These are phyloP conservation scores for Leptopterna dolabrata DNA, from an alignment of 2,888 invertebrate genomes.

Conservation along the genomic window DNA sequence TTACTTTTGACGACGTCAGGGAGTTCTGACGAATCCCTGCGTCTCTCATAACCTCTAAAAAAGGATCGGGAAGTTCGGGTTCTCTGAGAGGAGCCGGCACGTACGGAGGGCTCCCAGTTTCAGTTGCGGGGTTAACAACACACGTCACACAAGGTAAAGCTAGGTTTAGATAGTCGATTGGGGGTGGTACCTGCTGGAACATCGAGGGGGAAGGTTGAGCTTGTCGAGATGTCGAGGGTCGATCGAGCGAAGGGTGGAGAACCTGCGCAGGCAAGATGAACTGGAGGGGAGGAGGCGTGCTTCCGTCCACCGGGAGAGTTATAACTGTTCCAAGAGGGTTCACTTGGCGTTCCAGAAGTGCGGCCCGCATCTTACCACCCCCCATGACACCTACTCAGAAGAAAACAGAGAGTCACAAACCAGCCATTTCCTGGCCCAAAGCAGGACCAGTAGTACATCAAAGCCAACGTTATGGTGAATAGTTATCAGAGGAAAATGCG, in stretches of 20 bases:
- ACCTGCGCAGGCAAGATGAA: slow-evolving; percentile 38
- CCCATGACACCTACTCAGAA: slow-evolving; percentile 72
- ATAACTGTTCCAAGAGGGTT: slow-evolving; percentile 82
- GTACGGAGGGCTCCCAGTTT: slow-evolving; percentile 37
- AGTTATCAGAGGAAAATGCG: slow-evolving; percentile 44
- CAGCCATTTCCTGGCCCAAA: slow-evolving; percentile 36
- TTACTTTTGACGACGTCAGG: slow-evolving; percentile 42
- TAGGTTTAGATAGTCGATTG: slow-evolving; percentile 38
- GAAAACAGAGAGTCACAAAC: slow-evolving; percentile 60
- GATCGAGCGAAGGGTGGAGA: slow-evolving; percentile 43
- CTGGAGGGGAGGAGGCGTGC: slow-evolving; percentile 43
- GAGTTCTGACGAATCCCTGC: slow-evolving; percentile 31
- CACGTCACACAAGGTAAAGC: slow-evolving; percentile 47
- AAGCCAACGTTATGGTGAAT: slow-evolving; percentile 16
- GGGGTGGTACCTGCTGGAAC: neutral
- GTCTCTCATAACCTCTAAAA: slow-evolving; percentile 50
- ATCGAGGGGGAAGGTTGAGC: neutral
- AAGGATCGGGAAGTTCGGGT: slow-evolving; percentile 49
- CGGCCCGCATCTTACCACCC: slow-evolving; percentile 67
- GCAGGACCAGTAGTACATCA: slow-evolving; percentile 17
- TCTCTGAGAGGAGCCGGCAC: slow-evolving; percentile 39
- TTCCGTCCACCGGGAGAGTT: slow-evolving; percentile 64
- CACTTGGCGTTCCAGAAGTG: slow-evolving; percentile 76
- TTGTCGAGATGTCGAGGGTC: slow-evolving; percentile 21
- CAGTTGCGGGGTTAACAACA: slow-evolving; percentile 21